Percentiles rank a stretch among this genome's conserved stretches.
Conservation (phyloP, 2,888 invertebrate genomes). For the Cerastis rubricosa region DNA sequence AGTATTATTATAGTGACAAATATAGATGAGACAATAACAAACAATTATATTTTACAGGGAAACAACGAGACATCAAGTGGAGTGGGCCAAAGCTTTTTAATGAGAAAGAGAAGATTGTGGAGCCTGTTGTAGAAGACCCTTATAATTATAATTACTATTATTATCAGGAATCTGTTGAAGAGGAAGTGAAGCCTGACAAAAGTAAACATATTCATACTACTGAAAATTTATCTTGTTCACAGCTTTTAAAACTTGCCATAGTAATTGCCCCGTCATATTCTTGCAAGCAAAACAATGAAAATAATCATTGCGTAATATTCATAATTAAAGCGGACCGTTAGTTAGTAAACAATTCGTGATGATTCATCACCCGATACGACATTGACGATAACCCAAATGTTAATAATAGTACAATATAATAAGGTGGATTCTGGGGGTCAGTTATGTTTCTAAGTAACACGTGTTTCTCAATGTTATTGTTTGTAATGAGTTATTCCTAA, state of each 20-base stretch:
- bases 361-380: too few relatives aligned
- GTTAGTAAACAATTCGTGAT: background rate
- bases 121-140: background rate
- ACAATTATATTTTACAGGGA: slow-evolving; percentile 29
- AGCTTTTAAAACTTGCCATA: background rate
- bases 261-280: too few relatives aligned
- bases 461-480: background rate
- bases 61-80: slow-evolving; percentile 27
- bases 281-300: background rate
- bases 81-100: slow-evolving; percentile 17
- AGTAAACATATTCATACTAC: slow-evolving; percentile 16
- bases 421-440: background rate
- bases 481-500: too few relatives aligned
- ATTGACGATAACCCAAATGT: too few relatives aligned
- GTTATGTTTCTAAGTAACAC: background rate
- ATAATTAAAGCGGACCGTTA: background rate
- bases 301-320: background rate
- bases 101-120: background rate
- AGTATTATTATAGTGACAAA: background rate
- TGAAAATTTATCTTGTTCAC: background rate
- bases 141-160: background rate
- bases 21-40: too few relatives aligned
- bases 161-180: background rate
- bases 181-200: slow-evolving; percentile 16
- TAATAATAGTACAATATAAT: background rate